These are phyloP conservation scores for Temnothorax curvispinosus DNA, from an alignment of 1,140 invertebrate species.

Conservation along the genomic window DNA sequence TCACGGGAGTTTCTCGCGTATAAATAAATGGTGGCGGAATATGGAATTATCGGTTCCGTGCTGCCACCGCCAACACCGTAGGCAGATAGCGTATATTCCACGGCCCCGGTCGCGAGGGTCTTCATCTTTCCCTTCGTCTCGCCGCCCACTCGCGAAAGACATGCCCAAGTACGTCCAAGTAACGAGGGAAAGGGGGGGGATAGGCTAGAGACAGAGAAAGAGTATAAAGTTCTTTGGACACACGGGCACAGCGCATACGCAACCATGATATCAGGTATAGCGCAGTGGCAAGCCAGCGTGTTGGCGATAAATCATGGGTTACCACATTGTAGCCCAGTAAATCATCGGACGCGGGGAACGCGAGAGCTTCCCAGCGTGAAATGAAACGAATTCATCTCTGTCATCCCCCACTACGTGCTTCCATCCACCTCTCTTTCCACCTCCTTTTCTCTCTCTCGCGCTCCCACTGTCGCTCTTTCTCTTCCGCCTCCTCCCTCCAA, in stretches of 20 bases:
- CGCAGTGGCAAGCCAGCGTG: slow-evolving; percentile 83
- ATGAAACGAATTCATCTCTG: slow-evolving; percentile 87
- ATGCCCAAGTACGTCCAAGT: slow-evolving; percentile 63
- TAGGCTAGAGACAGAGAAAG: slow-evolving; percentile 70
- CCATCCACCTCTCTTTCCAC: slow-evolving; percentile 76
- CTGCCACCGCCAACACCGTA: slow-evolving; percentile 63
- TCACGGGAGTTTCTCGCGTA: slow-evolving; percentile 59
- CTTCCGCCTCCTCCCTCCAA: slow-evolving; percentile 69
- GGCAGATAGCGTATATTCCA: slow-evolving; percentile 63
- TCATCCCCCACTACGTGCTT: slow-evolving; percentile 82
- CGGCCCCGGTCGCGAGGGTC: slow-evolving; percentile 67
- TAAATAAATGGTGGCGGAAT: slow-evolving; percentile 70
- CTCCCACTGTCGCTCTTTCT: slow-evolving; percentile 77
- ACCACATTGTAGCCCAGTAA: slow-evolving; percentile 90
- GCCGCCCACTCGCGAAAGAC: slow-evolving; percentile 65
- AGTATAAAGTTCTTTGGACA: slow-evolving; percentile 79
- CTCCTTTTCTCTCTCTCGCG: slow-evolving; percentile 71
- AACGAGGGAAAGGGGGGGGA: slow-evolving; percentile 41
- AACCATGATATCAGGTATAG: slow-evolving; percentile 80
- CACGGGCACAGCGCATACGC: slow-evolving; percentile 79
- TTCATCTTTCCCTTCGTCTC: slow-evolving; percentile 70
- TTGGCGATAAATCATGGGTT: slow-evolving; percentile 89
- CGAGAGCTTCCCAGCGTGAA: slow-evolving; percentile 87
- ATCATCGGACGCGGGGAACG: slow-evolving; percentile 87
- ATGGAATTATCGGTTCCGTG: slow-evolving; percentile 66